phyloP scores from a whole-genome alignment of 2,888 invertebrate genomes.

The Monoplex corrugatus region DNA sequence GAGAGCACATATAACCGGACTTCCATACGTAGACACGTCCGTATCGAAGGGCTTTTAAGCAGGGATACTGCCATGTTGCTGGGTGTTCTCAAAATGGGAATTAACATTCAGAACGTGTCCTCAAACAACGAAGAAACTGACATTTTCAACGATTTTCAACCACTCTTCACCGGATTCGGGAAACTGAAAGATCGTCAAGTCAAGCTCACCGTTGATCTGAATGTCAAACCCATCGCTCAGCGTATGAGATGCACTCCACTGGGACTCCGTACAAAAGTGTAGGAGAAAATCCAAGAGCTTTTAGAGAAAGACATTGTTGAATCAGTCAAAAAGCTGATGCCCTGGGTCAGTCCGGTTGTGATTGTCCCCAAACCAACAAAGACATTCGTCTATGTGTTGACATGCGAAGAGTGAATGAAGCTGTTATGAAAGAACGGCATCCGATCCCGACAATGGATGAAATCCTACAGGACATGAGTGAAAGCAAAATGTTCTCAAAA shows the following conservation, averaged over 20 bases:
- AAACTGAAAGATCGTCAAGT: slow-evolving; percentile 3
- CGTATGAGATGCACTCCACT: not conserved
- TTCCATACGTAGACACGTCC: too few species aligned
- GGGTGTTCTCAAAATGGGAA: not conserved
- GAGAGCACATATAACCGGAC: too few species aligned
- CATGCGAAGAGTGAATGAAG: slow-evolving; percentile 58
- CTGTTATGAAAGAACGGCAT: slow-evolving; percentile 54
- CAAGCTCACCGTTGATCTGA: slow-evolving; percentile 6
- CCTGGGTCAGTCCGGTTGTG: slow-evolving; percentile 53
- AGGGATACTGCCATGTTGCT: slow-evolving; percentile 1
- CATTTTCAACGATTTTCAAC: not conserved
- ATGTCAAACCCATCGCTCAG: not conserved
- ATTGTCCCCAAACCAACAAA: slow-evolving; percentile 59
- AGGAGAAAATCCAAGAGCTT: not conserved
- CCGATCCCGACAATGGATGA: slow-evolving; percentile 59
- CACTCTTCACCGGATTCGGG: slow-evolving; percentile 6
- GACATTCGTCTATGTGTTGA: slow-evolving; percentile 62
- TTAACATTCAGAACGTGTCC: slow-evolving; percentile 2
- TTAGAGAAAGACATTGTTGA: slow-evolving; percentile 14
- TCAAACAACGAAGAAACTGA: slow-evolving; percentile 6
- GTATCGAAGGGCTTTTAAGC: not conserved
- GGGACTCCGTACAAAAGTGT: not conserved
- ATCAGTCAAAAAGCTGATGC: not conserved
- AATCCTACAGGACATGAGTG: slow-evolving; percentile 57
- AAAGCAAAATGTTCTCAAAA: slow-evolving; percentile 56